phyloP scores from a whole-genome alignment of 2,888 invertebrate genomes.

The Coecobrya sp. region DNA sequence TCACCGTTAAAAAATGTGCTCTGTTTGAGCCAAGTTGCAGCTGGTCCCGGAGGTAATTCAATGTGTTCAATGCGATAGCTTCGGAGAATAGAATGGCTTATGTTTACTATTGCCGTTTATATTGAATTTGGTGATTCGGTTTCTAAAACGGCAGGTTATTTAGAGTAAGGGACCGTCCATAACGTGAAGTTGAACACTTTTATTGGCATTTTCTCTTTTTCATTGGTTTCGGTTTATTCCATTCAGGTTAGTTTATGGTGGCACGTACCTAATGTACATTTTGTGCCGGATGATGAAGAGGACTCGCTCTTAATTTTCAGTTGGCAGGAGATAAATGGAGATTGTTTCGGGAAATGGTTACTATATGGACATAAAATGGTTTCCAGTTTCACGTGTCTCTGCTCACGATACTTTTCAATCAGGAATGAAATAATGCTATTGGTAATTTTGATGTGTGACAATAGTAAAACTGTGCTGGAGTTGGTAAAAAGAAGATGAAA shows the following conservation, averaged over 20 bases:
- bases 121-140: conserved; percentile 22
- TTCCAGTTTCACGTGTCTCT: background rate
- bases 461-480: too few relatives aligned
- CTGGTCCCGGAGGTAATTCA: conserved; percentile 6
- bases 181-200: background rate
- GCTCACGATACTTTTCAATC: conserved; percentile 9
- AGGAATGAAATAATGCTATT: background rate
- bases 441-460: background rate
- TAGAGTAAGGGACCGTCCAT: background rate
- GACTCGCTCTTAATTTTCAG: background rate
- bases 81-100: background rate
- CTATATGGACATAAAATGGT: background rate
- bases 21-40: conserved; percentile 30
- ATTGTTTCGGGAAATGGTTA: background rate
- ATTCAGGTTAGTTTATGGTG: background rate
- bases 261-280: background rate
- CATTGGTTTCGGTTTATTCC: background rate
- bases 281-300: background rate
- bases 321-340: conserved; percentile 30
- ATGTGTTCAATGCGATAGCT: background rate
- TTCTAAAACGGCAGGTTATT: background rate
- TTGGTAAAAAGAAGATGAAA: background rate
- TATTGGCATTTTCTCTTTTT: background rate
- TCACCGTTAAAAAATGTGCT: conserved; percentile 33
- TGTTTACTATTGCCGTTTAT: conserved; percentile 11